Percentiles rank a stretch among this genome's conserved stretches.
phyloP scores from a whole-genome alignment of 1,140 invertebrate species.

The Drosophila kepulauana region DNA sequence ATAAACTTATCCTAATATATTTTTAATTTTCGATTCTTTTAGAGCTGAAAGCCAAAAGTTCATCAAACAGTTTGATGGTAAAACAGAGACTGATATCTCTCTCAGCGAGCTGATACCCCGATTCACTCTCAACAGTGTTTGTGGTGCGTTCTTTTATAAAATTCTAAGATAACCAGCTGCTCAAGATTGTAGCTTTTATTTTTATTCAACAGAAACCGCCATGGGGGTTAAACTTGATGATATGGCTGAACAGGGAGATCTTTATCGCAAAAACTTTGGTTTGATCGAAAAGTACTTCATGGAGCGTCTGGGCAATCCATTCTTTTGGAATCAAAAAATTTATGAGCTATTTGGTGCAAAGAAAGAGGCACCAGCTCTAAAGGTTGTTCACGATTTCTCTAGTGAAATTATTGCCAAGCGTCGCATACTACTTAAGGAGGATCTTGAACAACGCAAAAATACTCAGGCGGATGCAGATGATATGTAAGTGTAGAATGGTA shows the following conservation, averaged over 20 bases:
- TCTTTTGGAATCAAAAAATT: slow-evolving; percentile 50
- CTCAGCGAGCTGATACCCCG: slow-evolving; percentile 85
- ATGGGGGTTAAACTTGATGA: slow-evolving; percentile 89
- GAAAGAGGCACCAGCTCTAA: slow-evolving; percentile 47
- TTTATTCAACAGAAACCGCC: slow-evolving; percentile 88
- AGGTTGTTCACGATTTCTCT: slow-evolving; percentile 69
- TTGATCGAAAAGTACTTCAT: slow-evolving; percentile 70
- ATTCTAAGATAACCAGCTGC: neutral
- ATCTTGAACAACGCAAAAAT: neutral
- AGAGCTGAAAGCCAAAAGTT: slow-evolving; percentile 84
- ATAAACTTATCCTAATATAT: neutral
- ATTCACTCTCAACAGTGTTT: slow-evolving; percentile 92
- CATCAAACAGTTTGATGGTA: slow-evolving; percentile 55
- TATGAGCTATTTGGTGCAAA: slow-evolving; percentile 61
- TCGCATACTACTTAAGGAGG: slow-evolving; percentile 46
- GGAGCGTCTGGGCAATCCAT: slow-evolving; percentile 61
- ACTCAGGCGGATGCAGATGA: slow-evolving; percentile 39
- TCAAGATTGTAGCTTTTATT: neutral
- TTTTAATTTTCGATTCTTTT: neutral
- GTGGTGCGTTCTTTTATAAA: slow-evolving; percentile 86
- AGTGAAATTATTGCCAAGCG: slow-evolving; percentile 77
- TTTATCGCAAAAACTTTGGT: slow-evolving; percentile 71
- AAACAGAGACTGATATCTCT: slow-evolving; percentile 42
- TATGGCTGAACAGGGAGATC: slow-evolving; percentile 68
- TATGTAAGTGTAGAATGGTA: slow-evolving; percentile 24